These are phyloP conservation scores for Rotaria socialis DNA, from an alignment of 2,888 invertebrate species.

Conservation along the genomic window DNA sequence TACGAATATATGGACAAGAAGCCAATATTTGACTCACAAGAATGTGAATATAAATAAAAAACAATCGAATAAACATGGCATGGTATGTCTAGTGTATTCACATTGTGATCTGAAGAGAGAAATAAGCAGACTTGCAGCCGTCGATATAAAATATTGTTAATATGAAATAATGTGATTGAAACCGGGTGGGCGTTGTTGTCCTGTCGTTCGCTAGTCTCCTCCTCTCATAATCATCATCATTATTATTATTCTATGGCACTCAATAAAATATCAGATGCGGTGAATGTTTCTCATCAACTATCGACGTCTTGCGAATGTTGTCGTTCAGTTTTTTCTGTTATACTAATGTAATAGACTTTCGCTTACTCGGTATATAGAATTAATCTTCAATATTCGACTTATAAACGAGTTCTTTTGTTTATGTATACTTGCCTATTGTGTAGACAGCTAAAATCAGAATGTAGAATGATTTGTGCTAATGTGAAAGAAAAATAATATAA, in stretches of 20 bases:
- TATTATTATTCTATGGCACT: not conserved
- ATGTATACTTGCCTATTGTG: too few relatives aligned
- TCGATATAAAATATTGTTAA: not conserved
- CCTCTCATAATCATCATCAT: conserved; percentile 7
- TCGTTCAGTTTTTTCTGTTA: not conserved
- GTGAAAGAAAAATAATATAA: too few relatives aligned
- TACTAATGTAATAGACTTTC: too few relatives aligned
- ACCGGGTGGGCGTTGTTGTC: not conserved
- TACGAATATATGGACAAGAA: conserved; percentile 27
- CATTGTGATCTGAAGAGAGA: not conserved
- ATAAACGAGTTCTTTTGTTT: not conserved
- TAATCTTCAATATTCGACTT: too few relatives aligned
- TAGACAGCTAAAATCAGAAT: too few relatives aligned
- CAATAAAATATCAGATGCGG: not conserved
- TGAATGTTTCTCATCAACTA: not conserved
- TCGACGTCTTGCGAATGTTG: not conserved
- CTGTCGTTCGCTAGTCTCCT: not conserved
- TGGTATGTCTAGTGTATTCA: not conserved
- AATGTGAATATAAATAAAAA: not conserved
- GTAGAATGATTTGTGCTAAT: not conserved
- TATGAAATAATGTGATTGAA: not conserved
- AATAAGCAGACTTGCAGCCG: not conserved
- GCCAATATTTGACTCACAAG: not conserved
- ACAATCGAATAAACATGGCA: conserved; percentile 13
- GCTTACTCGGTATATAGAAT: too few relatives aligned